Evolutionary conservation across 2,113 vertebrate genomes (phyloP).

Genomic region (Casuarius casuarius): DNA sequence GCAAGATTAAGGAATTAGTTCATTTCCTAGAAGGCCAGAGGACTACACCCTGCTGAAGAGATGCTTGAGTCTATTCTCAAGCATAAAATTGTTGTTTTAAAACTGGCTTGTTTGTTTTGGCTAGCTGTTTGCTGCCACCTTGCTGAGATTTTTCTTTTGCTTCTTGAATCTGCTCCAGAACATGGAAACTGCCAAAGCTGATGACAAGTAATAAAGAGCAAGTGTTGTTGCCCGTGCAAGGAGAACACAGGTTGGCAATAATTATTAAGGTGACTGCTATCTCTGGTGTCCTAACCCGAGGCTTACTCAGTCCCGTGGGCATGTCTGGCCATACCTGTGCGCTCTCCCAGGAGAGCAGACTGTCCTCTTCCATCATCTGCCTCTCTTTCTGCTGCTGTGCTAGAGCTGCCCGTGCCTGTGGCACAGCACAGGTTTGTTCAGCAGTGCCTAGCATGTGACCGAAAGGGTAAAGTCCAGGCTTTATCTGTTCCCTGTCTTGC

Average conservation of each 20-base stretch:
- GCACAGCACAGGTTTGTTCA: background rate
- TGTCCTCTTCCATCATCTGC: background rate
- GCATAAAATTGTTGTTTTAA: background rate
- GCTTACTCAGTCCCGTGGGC: background rate
- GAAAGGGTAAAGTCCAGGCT: background rate
- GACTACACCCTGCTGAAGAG: background rate
- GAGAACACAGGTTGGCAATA: background rate
- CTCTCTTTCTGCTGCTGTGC: background rate
- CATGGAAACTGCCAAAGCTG: background rate
- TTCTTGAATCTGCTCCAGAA: background rate
- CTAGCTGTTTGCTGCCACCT: slow-evolving; percentile 62
- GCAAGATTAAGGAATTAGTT: background rate
- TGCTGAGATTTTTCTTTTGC: slow-evolving; percentile 41
- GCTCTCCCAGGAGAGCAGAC: background rate
- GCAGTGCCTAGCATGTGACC: background rate
- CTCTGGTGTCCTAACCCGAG: accelerated
- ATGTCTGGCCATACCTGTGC: background rate
- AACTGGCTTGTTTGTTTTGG: background rate
- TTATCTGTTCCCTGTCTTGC: background rate
- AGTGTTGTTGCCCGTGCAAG: background rate
- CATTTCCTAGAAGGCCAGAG: background rate
- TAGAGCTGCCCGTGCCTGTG: background rate
- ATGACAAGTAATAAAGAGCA: background rate
- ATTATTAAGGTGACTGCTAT: accelerated
- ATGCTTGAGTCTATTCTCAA: background rate